These are phyloP conservation scores for Lycocerus yunnanus DNA, from an alignment of 2,888 invertebrate species.

Conservation along the genomic window DNA sequence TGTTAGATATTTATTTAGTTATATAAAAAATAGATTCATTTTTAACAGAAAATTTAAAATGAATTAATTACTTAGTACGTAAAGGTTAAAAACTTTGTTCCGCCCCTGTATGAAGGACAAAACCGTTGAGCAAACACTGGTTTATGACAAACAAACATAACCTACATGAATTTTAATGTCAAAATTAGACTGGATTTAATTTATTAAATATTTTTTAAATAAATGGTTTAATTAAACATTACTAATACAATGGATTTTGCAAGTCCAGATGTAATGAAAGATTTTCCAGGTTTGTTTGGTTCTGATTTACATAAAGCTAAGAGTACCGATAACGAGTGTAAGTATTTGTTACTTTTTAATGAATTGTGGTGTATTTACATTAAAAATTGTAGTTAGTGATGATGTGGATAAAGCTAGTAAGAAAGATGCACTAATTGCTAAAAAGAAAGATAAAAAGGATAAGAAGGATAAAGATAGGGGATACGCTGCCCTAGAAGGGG, in stretches of 20 bases:
- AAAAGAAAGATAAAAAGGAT: constrained; percentile 82
- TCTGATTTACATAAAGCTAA: constrained; percentile 74
- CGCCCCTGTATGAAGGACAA: no score
- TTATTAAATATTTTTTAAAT: no score
- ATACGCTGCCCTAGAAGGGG: constrained; percentile 90
- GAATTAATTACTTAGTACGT: no score
- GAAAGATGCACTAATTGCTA: constrained; percentile 76
- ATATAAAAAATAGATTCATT: no score
- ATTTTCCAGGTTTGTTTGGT: constrained; percentile 86
- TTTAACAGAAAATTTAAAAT: no score
- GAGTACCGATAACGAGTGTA: constrained; percentile 84
- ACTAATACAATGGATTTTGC: constrained; percentile 74
- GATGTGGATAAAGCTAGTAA: constrained; percentile 79
- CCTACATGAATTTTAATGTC: not conserved
- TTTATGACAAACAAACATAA: not conserved
- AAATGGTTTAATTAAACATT: not conserved
- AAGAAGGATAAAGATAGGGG: constrained; percentile 89
- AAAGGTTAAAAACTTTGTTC: no score
- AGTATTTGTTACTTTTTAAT: constrained; percentile 49
- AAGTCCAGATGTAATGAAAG: constrained; percentile 88
- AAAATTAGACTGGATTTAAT: not conserved
- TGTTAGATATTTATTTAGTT: no score
- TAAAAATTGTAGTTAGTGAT: constrained; percentile 70
- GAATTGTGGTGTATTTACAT: not conserved
- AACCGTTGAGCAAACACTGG: not conserved